Base-by-base conservation (phyloP, 2,113 vertebrate genomes). In the Puntigrus tetrazona region DNA sequence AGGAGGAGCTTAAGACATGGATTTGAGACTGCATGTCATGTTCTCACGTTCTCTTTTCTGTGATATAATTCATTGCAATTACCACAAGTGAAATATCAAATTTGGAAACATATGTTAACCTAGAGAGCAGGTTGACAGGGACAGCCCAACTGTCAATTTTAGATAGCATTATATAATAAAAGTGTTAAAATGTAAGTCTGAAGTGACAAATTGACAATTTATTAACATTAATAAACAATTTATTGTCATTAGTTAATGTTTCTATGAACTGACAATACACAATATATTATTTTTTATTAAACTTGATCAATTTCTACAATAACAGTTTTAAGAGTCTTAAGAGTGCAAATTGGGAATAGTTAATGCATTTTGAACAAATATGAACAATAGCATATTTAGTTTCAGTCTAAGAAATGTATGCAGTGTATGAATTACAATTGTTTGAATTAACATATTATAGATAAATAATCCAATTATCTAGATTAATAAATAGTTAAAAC, bases 1-100 rank as follows among this genome's bases (percentile, higher is more conserved):
- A 89, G 34, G 86, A 86, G 89, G 91, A 84, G 89, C 86, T 91
- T 91, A 92, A 91, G 89, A 92, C 92, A 93, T 86, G 86, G 87
- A 89, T 90, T 89, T 88, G 86, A 92, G 81, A 91, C 89, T 88
- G 89, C 79, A 36, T 90, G 25, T 90, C 92, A 88, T 86, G 90
- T 83, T 84, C 86, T 89, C 90, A 88, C 89, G 43, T 13, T 22
- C 63, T 59, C 50, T 57, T 55, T 72, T 67, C n/a, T 11, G 25
- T 69, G 43, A 74, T 25, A 74, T 75, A 31, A 6, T 29, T 75
- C 4, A 29, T 52, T 22, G 43, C 1, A 75, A 50, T 31, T 13
- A 74, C 70, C 41, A 73, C 2, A 47, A 3, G n/a, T 18, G 25
- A 47, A 55, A 55, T 22, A 7, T 55, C 1, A 27, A 27, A 52